Percentiles rank a stretch among this genome's conserved stretches.
phyloP scores from a whole-genome alignment of 2,797 vertebrate species.

The Setipinna tenuifilis region DNA sequence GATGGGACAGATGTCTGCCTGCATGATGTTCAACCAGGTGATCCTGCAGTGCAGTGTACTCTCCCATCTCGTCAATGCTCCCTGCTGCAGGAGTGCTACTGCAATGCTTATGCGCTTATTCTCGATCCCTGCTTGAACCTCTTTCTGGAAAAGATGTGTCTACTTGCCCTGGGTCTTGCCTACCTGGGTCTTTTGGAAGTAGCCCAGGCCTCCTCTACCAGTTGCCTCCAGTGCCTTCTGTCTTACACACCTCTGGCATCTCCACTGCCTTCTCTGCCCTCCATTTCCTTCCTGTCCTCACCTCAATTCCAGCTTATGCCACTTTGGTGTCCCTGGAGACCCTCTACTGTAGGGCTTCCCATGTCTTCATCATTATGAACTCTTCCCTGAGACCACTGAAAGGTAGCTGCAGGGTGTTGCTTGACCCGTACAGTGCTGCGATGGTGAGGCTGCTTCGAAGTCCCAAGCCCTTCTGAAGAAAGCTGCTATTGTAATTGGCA shows the following conservation, averaged over 20 bases:
- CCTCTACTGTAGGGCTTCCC: neutral
- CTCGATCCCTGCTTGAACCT: too few species aligned
- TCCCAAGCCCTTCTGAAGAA: slow-evolving; percentile 26
- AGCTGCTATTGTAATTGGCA: too few species aligned
- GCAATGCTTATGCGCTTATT: neutral
- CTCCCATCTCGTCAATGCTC: neutral
- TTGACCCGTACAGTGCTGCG: slow-evolving; percentile 20
- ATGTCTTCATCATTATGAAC: slow-evolving; percentile 31
- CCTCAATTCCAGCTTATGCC: neutral
- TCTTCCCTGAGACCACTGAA: slow-evolving; percentile 14
- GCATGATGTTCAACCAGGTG: neutral
- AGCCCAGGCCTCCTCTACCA: too few species aligned
- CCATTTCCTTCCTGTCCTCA: neutral
- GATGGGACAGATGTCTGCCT: neutral
- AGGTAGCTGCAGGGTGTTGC: slow-evolving; percentile 22
- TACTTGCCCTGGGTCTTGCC: too few species aligned
- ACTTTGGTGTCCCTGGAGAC: neutral
- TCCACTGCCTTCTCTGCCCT: neutral
- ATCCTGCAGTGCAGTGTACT: neutral
- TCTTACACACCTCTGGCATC: neutral
- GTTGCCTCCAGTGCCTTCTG: too few species aligned
- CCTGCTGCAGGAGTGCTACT: slow-evolving; percentile 28
- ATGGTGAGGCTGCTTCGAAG: slow-evolving; percentile 34
- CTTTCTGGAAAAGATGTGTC: too few species aligned
- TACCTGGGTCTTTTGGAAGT: too few species aligned